Evolutionary conservation across 1,140 invertebrate species (phyloP).

Genomic region (Campoletis sonorensis): DNA sequence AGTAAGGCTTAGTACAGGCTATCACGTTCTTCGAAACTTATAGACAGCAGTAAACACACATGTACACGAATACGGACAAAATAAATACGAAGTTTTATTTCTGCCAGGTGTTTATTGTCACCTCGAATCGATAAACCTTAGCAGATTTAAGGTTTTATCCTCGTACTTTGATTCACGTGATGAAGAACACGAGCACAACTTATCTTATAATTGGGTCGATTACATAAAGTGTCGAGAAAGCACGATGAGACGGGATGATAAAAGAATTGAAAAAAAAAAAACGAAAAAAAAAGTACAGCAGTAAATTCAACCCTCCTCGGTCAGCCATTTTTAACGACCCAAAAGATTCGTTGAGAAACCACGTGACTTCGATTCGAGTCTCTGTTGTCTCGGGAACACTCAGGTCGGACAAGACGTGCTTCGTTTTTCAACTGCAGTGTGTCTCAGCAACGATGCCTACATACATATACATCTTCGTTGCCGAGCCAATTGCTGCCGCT

Average conservation of each 20-base stretch:
- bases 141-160: not conserved
- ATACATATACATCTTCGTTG: not conserved
- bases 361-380: slow-evolving; percentile 43
- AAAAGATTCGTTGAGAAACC: slow-evolving; percentile 6
- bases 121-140: not conserved
- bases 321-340: slow-evolving; percentile 45
- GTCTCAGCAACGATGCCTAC: not conserved
- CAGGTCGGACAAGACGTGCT: slow-evolving; percentile 39
- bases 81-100: no score
- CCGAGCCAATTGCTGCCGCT: slow-evolving; percentile 7
- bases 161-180: slow-evolving; percentile 1
- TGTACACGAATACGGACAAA: no score
- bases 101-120: not conserved
- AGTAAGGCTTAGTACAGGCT: not conserved
- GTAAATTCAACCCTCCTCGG: slow-evolving; percentile 40
- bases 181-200: slow-evolving; percentile 17
- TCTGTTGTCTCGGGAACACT: slow-evolving; percentile 44
- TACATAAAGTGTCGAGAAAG: slow-evolving; percentile 20
- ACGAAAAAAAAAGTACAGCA: slow-evolving; percentile 34
- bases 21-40: not conserved
- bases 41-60: not conserved
- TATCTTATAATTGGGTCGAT: slow-evolving; percentile 19
- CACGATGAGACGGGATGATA: slow-evolving; percentile 1
- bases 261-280: slow-evolving; percentile 9
- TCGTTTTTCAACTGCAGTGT: slow-evolving; percentile 43